A percentile compares a stretch with the other conserved stretches of the same genome.
Evolutionary conservation across 2,888 invertebrate genomes (phyloP).

Genomic region (Rotaria macrura): DNA sequence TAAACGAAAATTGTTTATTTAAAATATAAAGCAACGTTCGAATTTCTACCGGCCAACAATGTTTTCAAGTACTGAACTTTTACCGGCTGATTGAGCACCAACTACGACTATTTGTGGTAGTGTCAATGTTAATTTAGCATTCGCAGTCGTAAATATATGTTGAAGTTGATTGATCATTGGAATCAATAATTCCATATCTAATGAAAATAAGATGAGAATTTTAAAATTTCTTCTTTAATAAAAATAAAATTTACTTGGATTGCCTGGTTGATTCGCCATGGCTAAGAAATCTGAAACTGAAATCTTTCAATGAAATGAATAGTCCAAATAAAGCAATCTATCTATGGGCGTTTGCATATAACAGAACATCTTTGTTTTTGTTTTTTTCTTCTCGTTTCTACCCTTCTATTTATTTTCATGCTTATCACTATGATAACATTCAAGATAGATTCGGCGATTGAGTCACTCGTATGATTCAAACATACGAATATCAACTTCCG

Average conservation of each 20-base stretch:
- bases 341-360: too few relatives aligned
- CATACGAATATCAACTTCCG: too few relatives aligned
- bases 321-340: too few relatives aligned
- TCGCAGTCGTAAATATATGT: conserved; percentile 97
- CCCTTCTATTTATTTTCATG: background rate
- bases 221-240: too few relatives aligned
- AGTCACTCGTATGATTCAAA: background rate
- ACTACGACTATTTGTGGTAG: conserved; percentile 99
- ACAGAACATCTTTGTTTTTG: too few relatives aligned
- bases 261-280: background rate
- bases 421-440: background rate
- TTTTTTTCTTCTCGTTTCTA: background rate
- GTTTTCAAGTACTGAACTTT: conserved; percentile 98
- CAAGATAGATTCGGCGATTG: background rate
- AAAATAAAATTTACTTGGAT: background rate
- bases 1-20: background rate
- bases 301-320: too few relatives aligned
- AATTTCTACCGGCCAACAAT: conserved; percentile 68
- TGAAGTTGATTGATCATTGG: conserved; percentile 98
- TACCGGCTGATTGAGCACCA: conserved; percentile 98
- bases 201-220: background rate
- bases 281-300: background rate
- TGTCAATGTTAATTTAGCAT: conserved; percentile 92
- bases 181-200: conserved; percentile 87
- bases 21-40: background rate